Base-by-base conservation (phyloP, 2,113 vertebrate species). In the Columbina picui region DNA sequence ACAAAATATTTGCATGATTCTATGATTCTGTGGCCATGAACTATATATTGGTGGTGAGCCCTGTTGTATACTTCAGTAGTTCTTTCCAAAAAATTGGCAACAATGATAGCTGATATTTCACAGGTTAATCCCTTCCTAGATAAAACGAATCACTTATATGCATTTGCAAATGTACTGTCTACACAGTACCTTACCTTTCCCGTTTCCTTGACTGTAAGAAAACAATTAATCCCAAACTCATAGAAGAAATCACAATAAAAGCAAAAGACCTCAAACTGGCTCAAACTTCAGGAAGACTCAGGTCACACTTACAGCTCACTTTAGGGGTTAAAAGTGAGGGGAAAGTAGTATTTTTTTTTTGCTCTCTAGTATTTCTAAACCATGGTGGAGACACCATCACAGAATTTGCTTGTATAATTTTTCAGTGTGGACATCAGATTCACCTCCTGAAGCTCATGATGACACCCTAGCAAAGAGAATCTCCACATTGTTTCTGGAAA, bases 401-500 rank as follows among this genome's bases (percentile, higher is more conserved):
- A 36, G 30, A 76, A 61, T 74, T 56, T 64, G 3, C 9, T 60
- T 30, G 2, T 13, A 18, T 53, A 59, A 26, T 70, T 39, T 73
- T 88, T 84, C 23, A 53, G 22, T 10, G 12, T 21, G 11, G 26
- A 50, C 69, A 47, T 36, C 29, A 59, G 39, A 14, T 32, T 83
- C 38, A 11, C 34, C 23, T 83, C 22, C 25, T 41, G 50, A 95
- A 84, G 38, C 20, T 95, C 39, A 12, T 16, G 12, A 47, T 34
- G 20, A 23, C 38, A 67, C 26, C 43, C 30, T 63, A 67, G 30
- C 18, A 65, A 57, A 77, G 6, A 1, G 0, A 78, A 68, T 12
- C 12, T 52, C 43, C 32, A 56, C 50, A 9, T n/a, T 84, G 32
- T 36, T 84, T 78, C 77, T 73, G 59, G 49, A 92, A 93, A 94